Evolutionary conservation across 2,888 invertebrate species (phyloP), one percentile per base, ranked within the genome.

Genomic region (Polymixis lichenea): DNA sequence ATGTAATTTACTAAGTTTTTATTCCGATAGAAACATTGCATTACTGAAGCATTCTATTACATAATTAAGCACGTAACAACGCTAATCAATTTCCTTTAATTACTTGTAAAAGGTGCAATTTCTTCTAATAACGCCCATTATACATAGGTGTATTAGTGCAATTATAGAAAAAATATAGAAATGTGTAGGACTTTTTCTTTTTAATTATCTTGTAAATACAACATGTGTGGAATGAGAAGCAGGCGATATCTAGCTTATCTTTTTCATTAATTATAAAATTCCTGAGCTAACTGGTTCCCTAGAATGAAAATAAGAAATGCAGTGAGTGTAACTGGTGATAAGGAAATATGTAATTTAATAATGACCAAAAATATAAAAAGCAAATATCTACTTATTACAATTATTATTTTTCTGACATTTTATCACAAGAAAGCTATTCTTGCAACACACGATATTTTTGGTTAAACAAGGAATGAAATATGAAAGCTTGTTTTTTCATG

Each of bases 51-150:
- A 81, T 53, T 80, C 17, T 74, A 55, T 80, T 69, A 66, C 55
- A 56, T 76, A 69, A 83, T 85, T 82, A 28, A 55, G n/a, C 55
- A 53, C n/a, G 7, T n/a, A 43, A 49, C 15, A 49, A 58, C n/a
- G 49, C 55, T 72, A 81, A 77, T 77, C 51, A 71, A 82, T 85
- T 68, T 68, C 22, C 53, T 60, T 25, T 86, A 82, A 86, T 77
- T 3, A 60, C 38, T 17, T 46, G n/a, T 77, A 71, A 72, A 72
- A 71, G 66, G 58, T 81, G 62, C n/a, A 81, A 73, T 71, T 86
- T 71, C 69, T 85, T 85, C 46, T 85, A 82, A 77, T 53, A 60
- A 68, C 72, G 6, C 25, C 6, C 28, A 77, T 67, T 83, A 86
- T 38, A 32, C 32, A 32, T 32, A 68, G 25, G 46, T 64, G n/a